phyloP scores from a whole-genome alignment of 2,113 vertebrate genomes.

The Trogon surrucura region DNA sequence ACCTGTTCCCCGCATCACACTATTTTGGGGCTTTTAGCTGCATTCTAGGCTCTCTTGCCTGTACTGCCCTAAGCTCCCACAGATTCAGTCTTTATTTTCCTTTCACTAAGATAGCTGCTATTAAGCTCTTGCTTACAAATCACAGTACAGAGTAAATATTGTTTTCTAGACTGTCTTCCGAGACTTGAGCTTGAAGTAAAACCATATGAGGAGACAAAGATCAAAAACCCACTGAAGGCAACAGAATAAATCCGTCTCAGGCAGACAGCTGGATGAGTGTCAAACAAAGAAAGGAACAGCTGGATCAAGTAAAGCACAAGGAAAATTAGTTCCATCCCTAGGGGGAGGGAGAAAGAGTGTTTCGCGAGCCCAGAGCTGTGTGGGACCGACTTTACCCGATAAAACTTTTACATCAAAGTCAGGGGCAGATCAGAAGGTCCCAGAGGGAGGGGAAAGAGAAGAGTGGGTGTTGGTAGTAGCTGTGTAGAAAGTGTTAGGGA shows the following conservation, averaged over 20 bases:
- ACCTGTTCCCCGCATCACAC: neutral
- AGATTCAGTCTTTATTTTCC: neutral
- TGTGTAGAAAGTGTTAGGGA: neutral
- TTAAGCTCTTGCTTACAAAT: neutral
- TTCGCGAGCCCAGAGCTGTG: neutral
- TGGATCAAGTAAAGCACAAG: conserved; percentile 54
- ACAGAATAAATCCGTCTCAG: neutral
- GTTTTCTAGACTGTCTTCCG: conserved; percentile 17
- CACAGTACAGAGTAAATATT: conserved; percentile 13
- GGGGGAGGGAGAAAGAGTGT: conserved; percentile 33
- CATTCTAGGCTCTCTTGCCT: neutral
- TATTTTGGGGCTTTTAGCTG: neutral
- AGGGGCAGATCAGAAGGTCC: conserved; percentile 23
- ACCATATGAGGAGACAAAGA: conserved; percentile 30
- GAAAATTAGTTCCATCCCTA: conserved; percentile 68
- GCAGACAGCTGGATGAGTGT: conserved; percentile 64
- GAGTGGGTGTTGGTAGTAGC: neutral
- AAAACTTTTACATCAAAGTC: conserved; percentile 18
- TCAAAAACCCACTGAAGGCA: conserved; percentile 31
- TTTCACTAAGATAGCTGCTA: neutral
- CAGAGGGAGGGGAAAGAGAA: conserved; percentile 27
- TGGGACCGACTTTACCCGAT: neutral
- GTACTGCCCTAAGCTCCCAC: neutral
- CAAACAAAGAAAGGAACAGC: conserved; percentile 62
- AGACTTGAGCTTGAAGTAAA: conserved; percentile 13